Base-by-base conservation (phyloP, 1,140 invertebrate genomes). In the Drosophila pruinosa region DNA sequence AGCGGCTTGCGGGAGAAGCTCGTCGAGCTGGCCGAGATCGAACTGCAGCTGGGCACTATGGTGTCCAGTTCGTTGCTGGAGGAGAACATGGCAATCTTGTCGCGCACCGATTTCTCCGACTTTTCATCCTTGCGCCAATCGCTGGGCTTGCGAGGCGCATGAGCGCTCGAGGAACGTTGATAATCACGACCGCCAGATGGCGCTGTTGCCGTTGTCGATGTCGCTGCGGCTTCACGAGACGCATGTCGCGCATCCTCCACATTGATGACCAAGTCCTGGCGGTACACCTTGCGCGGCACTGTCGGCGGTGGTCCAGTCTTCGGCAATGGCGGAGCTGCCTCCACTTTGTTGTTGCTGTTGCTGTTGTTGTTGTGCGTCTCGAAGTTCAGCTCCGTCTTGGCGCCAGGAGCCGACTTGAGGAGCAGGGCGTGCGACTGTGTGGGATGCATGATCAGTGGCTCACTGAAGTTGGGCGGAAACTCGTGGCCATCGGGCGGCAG, bases 71-170 rank as follows among this genome's bases (percentile, higher is more conserved):
- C 89, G 59, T 91, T 90, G 69, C 57, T 86, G 34, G 80, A 83
- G 4, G 96, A 96, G 91, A 97, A 97, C 95, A 97, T 96, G 34
- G 96, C 96, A 78, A 97, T 97, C 92, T 97, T 97, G 85, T 97
- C 96, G 77, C 95, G 94, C 12, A 97, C 96, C 73, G 95, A 96
- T 52, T 94, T 94, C 89, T 95, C 95, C 57, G 95, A 96, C 79
- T 94, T 95, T 76, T 95, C 95, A 83, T 95, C 95, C 79, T 95
- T 94, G 91, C 95, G 75, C 90, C 90, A 91, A 58, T 91, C 88
- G 31, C 89, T 89, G n/a, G 80, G 57, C 12, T 89, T 83, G 0
- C 90, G 76, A 7, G 80, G 41, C 7, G 71, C 47, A 10, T 62
- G 65, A 4, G 76, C 74, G 54, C 86, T 90, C 43, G 89, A 73